These are phyloP conservation scores for Oxygymnocypris stewartii DNA, from an alignment of 2,113 vertebrate genomes.

Conservation along the genomic window DNA sequence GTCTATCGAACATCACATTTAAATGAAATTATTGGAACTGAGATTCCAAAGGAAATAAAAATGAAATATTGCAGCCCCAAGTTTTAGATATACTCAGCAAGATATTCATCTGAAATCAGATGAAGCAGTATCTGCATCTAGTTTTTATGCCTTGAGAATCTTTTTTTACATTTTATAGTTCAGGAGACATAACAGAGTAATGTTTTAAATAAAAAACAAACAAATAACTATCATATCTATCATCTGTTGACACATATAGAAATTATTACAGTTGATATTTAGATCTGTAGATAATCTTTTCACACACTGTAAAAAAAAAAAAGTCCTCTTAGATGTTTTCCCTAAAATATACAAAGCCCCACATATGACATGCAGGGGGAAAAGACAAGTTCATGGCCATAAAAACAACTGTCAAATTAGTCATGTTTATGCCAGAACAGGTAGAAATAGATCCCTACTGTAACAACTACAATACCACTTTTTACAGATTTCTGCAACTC, in stretches of 20 bases:
- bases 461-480: neutral
- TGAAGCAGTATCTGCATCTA: neutral
- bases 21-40: no score
- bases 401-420: neutral
- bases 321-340: neutral
- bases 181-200: no score
- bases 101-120: neutral
- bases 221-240: no score
- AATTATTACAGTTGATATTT: no score
- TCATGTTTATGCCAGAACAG: neutral
- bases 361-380: neutral
- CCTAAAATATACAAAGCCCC: neutral
- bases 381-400: neutral
- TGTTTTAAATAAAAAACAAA: no score
- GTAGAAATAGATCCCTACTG: neutral
- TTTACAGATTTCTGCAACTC: neutral
- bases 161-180: neutral
- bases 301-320: neutral
- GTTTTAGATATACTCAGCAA: no score
- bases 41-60: no score
- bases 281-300: neutral
- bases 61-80: no score
- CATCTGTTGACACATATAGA: no score
- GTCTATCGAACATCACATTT: neutral
- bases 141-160: neutral